Conservation (phyloP, 1,140 invertebrate genomes). For the Aphis craccivora region DNA sequence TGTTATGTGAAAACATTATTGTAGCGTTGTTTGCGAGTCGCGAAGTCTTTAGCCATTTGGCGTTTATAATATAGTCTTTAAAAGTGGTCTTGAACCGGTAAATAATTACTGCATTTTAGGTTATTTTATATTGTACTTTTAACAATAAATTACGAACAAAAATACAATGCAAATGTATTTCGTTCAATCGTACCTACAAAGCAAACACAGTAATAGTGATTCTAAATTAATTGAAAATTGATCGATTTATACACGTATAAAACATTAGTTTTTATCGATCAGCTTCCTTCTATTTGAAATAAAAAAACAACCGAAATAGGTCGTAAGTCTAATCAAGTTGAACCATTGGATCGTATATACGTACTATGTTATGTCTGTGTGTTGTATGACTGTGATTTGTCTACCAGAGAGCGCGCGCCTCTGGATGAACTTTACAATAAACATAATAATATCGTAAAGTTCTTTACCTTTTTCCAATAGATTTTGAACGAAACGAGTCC, state of each 20-base stretch:
- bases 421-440: background rate
- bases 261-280: background rate
- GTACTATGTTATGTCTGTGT: background rate
- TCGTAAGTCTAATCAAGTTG: background rate
- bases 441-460: background rate
- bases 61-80: background rate
- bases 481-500: background rate
- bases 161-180: background rate
- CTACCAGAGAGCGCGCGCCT: background rate
- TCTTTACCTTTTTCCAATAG: background rate
- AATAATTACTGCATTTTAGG: background rate
- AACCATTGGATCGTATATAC: background rate
- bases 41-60: background rate
- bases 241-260: background rate
- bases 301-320: background rate
- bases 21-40: background rate
- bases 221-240: no score
- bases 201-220: background rate
- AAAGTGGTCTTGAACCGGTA: background rate
- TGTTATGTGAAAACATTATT: background rate
- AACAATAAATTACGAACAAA: background rate
- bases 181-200: background rate
- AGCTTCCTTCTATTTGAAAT: background rate
- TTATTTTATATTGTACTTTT: background rate
- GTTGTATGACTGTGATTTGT: background rate